Conservation (phyloP, 2,797 vertebrate genomes). For the Halcyon leucocephala region DNA sequence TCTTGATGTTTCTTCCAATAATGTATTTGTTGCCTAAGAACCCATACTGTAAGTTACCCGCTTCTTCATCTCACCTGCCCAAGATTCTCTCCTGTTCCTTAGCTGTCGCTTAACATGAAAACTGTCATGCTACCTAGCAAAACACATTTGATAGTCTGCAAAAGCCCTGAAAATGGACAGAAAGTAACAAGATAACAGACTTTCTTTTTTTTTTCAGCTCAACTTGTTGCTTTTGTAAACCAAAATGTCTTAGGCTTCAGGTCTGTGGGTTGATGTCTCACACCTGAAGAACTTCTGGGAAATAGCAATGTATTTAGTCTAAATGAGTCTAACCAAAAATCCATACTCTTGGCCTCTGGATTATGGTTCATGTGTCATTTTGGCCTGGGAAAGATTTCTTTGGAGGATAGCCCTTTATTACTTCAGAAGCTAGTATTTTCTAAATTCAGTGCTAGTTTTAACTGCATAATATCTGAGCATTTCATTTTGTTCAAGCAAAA, state of each 20-base stretch:
- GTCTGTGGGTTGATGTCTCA: background rate
- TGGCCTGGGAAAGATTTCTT: background rate
- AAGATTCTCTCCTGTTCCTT: background rate
- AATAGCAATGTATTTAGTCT: background rate
- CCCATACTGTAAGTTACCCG: background rate
- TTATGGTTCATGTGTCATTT: background rate
- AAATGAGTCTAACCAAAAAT: background rate
- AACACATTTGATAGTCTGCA: background rate
- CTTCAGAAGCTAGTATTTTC: background rate
- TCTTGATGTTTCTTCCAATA: background rate
- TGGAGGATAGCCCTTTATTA: background rate
- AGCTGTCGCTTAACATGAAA: background rate
- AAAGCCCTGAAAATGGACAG: background rate
- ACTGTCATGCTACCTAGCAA: background rate
- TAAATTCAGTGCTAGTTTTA: background rate
- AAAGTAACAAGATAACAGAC: background rate
- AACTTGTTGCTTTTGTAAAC: background rate
- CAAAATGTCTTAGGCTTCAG: background rate
- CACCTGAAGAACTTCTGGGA: background rate
- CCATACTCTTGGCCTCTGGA: background rate
- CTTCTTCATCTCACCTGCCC: background rate
- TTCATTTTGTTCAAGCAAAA: background rate
- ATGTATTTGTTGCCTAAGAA: background rate
- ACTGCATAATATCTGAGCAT: background rate
- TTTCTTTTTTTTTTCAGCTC: background rate